phyloP scores from a whole-genome alignment of 2,113 vertebrate genomes.

The Cryptomyrus ogoouensis region DNA sequence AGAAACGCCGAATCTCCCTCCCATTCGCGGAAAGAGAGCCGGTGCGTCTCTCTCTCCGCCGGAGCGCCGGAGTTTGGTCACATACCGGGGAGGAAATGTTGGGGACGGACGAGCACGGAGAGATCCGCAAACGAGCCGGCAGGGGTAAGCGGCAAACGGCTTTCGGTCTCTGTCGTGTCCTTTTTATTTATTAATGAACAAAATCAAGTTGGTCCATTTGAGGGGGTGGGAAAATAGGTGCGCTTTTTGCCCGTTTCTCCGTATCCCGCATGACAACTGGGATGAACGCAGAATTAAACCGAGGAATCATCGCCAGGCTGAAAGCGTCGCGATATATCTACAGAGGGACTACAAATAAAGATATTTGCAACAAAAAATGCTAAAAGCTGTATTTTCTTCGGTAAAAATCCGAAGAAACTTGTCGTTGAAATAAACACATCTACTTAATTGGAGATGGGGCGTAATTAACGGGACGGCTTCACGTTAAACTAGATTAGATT shows the following conservation, averaged over 20 bases:
- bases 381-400: not conserved
- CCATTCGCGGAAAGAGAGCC: constrained; percentile 1
- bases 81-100: constrained; percentile 39
- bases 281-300: not conserved
- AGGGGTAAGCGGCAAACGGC: constrained; percentile 45
- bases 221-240: not conserved
- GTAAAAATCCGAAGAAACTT: not conserved
- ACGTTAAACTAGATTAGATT: not conserved
- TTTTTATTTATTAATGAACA: not conserved
- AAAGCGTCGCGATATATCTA: not conserved
- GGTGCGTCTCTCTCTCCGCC: not conserved
- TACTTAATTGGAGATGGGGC: not conserved
- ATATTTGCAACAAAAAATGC: not conserved
- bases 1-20: not conserved
- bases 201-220: not conserved
- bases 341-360: not conserved
- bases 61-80: constrained; percentile 30
- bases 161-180: not conserved
- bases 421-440: not conserved
- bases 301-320: not conserved
- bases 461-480: not conserved
- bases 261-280: not conserved
- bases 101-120: constrained; percentile 42
- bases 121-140: constrained; percentile 38
- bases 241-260: not conserved